A percentile compares a stretch with the other conserved stretches of the same genome.
Evolutionary conservation across 53 echinoderm and acorn worm genomes (phyloP).

Genomic region (Arbacia lixula): DNA sequence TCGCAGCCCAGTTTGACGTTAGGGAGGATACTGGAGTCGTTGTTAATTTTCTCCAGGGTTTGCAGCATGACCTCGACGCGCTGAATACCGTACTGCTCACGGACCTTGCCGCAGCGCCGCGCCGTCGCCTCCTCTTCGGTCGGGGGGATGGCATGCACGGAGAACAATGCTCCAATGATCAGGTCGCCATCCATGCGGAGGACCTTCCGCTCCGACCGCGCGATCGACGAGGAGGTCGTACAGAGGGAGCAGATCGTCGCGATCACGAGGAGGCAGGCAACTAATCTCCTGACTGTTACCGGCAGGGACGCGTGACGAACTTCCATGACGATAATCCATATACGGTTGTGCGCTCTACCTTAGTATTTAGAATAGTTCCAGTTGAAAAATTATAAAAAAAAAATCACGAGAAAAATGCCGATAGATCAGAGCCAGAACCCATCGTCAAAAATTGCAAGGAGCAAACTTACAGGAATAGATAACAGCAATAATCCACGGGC

Average conservation of each 20-base stretch:
- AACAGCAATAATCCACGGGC: no score
- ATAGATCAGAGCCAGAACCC: no score
- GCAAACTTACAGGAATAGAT: no score
- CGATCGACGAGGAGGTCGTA: conserved; percentile 53
- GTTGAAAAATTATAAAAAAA: no score
- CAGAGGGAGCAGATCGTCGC: conserved; percentile 9
- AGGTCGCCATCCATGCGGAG: conserved; percentile 89
- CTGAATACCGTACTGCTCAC: conserved; percentile 96
- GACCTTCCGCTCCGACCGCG: conserved; percentile 70
- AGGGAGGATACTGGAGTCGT: conserved; percentile 68
- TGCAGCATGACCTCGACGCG: conserved; percentile 95
- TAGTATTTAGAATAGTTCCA: no score
- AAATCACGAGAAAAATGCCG: no score
- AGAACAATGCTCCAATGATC: conserved; percentile 93
- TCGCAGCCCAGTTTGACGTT: conserved; percentile 85
- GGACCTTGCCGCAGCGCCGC: conserved; percentile 82
- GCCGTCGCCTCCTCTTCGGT: conserved; percentile 69
- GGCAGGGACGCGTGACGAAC: background rate
- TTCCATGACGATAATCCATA: no score
- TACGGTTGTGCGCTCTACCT: no score
- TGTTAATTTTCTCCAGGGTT: conserved; percentile 83
- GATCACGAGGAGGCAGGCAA: conserved; percentile 15
- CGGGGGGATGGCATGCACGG: conserved; percentile 79
- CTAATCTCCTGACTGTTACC: background rate
- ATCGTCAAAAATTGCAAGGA: no score